These are phyloP conservation scores for Creontiades dilutus DNA, from an alignment of 2,888 invertebrate genomes.

Conservation along the genomic window DNA sequence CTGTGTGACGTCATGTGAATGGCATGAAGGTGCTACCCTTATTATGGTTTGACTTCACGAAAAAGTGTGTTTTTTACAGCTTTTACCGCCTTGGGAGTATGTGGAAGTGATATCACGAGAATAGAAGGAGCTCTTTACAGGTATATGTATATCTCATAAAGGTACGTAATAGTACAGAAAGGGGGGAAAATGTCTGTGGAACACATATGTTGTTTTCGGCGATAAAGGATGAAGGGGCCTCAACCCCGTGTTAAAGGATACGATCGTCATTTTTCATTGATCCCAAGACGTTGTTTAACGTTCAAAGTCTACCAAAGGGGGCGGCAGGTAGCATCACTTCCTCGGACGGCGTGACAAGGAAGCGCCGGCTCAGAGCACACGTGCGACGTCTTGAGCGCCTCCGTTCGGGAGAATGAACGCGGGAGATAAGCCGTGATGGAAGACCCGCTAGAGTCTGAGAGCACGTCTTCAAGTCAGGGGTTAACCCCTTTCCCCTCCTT, in stretches of 20 bases:
- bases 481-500: not conserved
- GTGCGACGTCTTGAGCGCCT: conserved; percentile 15
- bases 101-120: no score
- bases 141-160: no score
- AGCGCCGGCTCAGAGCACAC: conserved; percentile 47
- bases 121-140: no score
- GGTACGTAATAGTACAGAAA: no score
- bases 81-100: no score
- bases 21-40: no score
- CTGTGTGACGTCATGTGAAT: no score
- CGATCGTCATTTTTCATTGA: conserved; percentile 57
- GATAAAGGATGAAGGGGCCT: not conserved
- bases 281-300: conserved; percentile 8
- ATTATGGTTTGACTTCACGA: no score
- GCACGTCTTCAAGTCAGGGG: conserved; percentile 65
- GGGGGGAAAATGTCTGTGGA: not conserved
- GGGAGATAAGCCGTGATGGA: conserved; percentile 64
- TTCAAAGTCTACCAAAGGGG: not conserved
- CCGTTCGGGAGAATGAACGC: conserved; percentile 32
- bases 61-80: no score
- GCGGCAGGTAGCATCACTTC: conserved; percentile 25
- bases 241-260: not conserved
- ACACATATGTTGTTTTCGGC: not conserved
- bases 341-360: conserved; percentile 55
- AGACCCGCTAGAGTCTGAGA: conserved; percentile 53